These are phyloP conservation scores for Orussus abietinus DNA, from an alignment of 1,140 invertebrate genomes.

Conservation along the genomic window DNA sequence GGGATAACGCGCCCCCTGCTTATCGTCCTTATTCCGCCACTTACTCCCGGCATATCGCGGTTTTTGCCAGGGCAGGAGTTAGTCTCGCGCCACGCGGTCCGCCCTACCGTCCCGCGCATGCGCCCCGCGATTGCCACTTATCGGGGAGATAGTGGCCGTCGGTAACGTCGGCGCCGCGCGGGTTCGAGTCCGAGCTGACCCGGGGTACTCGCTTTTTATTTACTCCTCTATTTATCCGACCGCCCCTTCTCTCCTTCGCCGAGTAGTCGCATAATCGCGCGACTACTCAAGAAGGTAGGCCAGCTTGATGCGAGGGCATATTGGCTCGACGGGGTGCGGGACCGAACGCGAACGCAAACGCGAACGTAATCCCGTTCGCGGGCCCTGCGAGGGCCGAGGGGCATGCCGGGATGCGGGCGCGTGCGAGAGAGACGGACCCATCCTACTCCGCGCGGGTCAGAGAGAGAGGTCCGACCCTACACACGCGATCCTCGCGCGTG, in stretches of 20 bases:
- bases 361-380: slow-evolving; percentile 30
- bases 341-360: slow-evolving; percentile 34
- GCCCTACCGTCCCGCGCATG: too few relatives aligned
- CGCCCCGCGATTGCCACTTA: too few relatives aligned
- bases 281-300: slow-evolving; percentile 49
- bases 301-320: slow-evolving; percentile 47
- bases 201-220: too few relatives aligned
- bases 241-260: not conserved
- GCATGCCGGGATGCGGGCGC: slow-evolving; percentile 40
- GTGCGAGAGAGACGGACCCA: slow-evolving; percentile 19
- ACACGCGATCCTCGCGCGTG: slow-evolving; percentile 39
- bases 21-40: too few relatives aligned
- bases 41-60: too few relatives aligned
- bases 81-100: too few relatives aligned
- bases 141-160: too few relatives aligned
- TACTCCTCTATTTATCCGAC: not conserved
- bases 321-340: slow-evolving; percentile 45
- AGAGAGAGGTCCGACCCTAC: slow-evolving; percentile 18
- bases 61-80: too few relatives aligned
- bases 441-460: slow-evolving; percentile 16
- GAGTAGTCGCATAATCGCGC: slow-evolving; percentile 26
- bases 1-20: too few relatives aligned
- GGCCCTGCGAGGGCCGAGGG: slow-evolving; percentile 40
- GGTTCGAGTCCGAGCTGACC: too few relatives aligned
- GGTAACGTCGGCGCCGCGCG: too few relatives aligned